Percentiles rank a stretch among this genome's conserved stretches.
phyloP scores from a whole-genome alignment of 1,140 invertebrate genomes.

The Anadara kagoshimensis region DNA sequence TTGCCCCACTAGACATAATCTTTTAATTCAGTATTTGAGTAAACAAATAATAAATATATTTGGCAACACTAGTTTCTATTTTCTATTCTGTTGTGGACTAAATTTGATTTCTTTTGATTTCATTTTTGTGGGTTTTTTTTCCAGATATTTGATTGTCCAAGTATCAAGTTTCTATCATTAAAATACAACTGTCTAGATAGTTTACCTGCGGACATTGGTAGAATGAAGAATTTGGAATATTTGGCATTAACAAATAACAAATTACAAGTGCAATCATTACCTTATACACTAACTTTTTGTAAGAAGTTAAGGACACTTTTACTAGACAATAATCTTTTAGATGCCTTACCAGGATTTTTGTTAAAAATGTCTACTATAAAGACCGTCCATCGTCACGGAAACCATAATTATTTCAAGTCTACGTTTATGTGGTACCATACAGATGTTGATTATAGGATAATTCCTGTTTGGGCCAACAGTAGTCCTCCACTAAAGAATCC shows the following conservation, averaged over 20 bases:
- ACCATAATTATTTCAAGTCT: conserved; percentile 77
- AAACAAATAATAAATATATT: neutral
- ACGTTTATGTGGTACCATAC: conserved; percentile 78
- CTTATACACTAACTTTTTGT: conserved; percentile 75
- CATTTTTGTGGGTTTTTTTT: conserved; percentile 25
- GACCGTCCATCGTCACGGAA: conserved; percentile 77
- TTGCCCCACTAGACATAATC: neutral
- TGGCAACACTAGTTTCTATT: neutral
- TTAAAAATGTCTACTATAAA: conserved; percentile 72
- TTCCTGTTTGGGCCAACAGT: conserved; percentile 53
- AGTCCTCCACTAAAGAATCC: conserved; percentile 44
- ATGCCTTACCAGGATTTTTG: conserved; percentile 76
- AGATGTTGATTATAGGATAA: conserved; percentile 75
- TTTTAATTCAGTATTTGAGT: neutral
- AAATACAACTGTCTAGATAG: conserved; percentile 75
- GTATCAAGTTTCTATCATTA: conserved; percentile 72
- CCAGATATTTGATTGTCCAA: conserved; percentile 75
- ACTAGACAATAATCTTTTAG: conserved; percentile 75
- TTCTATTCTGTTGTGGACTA: neutral
- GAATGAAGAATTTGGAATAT: conserved; percentile 72
- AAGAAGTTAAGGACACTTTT: conserved; percentile 68
- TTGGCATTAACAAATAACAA: conserved; percentile 76
- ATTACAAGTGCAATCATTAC: conserved; percentile 75
- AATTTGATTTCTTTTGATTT: no score
- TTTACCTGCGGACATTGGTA: conserved; percentile 75